Percentiles rank a stretch among this genome's conserved stretches.
Conservation (phyloP, 2,797 vertebrate species). For the Sebastes hopkinsi region DNA sequence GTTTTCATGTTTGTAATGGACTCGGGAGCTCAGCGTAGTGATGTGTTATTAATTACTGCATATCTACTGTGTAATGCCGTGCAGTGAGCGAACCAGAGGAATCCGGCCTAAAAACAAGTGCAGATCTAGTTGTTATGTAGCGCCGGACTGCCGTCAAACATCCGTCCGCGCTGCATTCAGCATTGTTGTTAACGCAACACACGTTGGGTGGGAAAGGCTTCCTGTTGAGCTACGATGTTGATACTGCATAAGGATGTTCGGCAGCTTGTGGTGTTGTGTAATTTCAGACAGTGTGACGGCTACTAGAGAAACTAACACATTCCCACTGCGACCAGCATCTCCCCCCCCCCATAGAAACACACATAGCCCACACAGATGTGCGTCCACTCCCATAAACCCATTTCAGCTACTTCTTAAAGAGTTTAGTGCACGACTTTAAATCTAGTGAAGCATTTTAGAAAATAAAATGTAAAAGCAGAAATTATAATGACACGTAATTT, state of each 20-base stretch:
- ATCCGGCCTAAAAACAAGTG: slow-evolving; percentile 17
- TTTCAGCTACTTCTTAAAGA: not conserved
- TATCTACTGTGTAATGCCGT: slow-evolving; percentile 25
- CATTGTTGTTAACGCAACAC: slow-evolving; percentile 42
- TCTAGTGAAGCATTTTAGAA: not conserved
- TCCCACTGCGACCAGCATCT: not conserved
- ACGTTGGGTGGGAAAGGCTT: slow-evolving; percentile 34
- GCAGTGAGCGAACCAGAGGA: slow-evolving; percentile 14
- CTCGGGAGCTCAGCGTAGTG: slow-evolving; percentile 34
- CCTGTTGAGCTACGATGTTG: slow-evolving; percentile 41
- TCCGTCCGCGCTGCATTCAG: slow-evolving; percentile 10
- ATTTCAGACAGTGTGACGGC: slow-evolving; percentile 39
- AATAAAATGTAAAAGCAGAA: not conserved
- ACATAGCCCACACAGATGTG: not conserved
- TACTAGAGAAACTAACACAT: slow-evolving; percentile 29
- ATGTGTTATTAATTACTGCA: slow-evolving; percentile 51
- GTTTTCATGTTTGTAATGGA: slow-evolving; percentile 46
- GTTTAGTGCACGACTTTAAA: not conserved
- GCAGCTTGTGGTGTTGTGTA: slow-evolving; percentile 52
- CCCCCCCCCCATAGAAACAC: not conserved
- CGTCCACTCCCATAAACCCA: not conserved
- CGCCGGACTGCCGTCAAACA: slow-evolving; percentile 22
- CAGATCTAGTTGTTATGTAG: slow-evolving; percentile 64
- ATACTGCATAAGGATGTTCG: slow-evolving; percentile 47
- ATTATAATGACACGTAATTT: not conserved